Base-by-base conservation (phyloP, 92 coral and sea anemone species). In the Chrysogorgia sp. region DNA sequence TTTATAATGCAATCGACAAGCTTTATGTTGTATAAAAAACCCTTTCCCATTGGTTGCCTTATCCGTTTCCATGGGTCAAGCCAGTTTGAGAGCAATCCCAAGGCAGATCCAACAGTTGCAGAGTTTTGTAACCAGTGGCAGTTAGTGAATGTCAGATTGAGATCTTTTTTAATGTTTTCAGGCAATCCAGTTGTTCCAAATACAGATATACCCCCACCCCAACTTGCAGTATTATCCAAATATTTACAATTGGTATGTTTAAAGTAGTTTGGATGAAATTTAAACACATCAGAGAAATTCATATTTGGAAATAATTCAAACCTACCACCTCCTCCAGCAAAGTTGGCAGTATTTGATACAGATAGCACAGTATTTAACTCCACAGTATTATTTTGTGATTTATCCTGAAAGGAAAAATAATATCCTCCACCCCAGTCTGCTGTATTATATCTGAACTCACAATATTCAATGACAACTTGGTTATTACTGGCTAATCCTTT, bases 361-460 rank as follows among this genome's bases (percentile, higher is more conserved):
- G 86, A 85, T n/a, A 13, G 45, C 56, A 84, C 78, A 53, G 83
- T 57, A 20, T 25, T 63, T 8, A 92, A 69, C 34, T 23, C 34
- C 26, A 90, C 50, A 4, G 74, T 58, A 63, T 87, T 92, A 47
- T 70, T 59, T 55, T 90, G 88, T 30, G 86, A 50, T 34, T 24
- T 2, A 56, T 90, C 81, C 19, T 90, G 96, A 63, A 84, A 87
- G 47, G 79, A 88, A 24, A 87, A 52, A 43, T 83, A 87, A 37
- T 83, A 43, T 0, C 92, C 97, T 3, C 90, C 92, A 55, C 97
- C 97, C 89, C 91, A 92, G 19, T 82, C 33, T 40, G 92, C 94
- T 10, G 19, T 0, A 74, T 92, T 92, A 43, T 59, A 49, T 48
- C 35, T 69, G 72, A 92, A 92, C 1, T 34, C 52, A 74, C 94